Conservation (phyloP, 1,140 invertebrate genomes). For the Nixonia krombeini region DNA sequence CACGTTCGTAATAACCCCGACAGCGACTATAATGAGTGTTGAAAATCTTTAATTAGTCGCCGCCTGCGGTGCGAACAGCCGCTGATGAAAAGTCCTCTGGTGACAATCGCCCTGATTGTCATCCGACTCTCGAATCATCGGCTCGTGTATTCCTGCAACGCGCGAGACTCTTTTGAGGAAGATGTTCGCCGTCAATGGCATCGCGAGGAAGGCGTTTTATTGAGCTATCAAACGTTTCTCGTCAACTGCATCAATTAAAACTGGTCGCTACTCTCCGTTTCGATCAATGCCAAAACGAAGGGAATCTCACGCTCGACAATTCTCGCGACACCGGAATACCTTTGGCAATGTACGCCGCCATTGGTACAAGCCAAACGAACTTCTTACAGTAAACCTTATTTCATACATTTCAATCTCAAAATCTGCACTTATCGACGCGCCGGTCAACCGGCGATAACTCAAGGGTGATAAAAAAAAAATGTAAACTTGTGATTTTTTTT, state of each 20-base stretch:
- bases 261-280: conserved; percentile 29
- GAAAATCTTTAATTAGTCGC: conserved; percentile 46
- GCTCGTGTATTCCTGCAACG: no score
- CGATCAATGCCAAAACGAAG: neutral
- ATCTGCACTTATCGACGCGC: no score
- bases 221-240: neutral
- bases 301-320: conserved; percentile 14
- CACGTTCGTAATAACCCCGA: conserved; percentile 26
- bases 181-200: no score
- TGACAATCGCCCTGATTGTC: conserved; percentile 21
- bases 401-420: no score
- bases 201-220: neutral
- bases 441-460: no score
- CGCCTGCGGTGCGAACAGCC: conserved; percentile 17
- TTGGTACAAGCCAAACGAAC: no score
- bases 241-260: conserved; percentile 35
- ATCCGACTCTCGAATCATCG: no score
- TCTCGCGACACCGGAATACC: conserved; percentile 9
- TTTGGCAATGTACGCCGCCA: no score
- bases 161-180: no score
- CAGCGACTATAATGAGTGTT: conserved; percentile 12
- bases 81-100: conserved; percentile 31
- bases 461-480: no score
- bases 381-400: no score
- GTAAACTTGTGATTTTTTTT: no score